Conservation (phyloP, 2,797 vertebrate genomes). For the Eleutherodactylus coqui region DNA sequence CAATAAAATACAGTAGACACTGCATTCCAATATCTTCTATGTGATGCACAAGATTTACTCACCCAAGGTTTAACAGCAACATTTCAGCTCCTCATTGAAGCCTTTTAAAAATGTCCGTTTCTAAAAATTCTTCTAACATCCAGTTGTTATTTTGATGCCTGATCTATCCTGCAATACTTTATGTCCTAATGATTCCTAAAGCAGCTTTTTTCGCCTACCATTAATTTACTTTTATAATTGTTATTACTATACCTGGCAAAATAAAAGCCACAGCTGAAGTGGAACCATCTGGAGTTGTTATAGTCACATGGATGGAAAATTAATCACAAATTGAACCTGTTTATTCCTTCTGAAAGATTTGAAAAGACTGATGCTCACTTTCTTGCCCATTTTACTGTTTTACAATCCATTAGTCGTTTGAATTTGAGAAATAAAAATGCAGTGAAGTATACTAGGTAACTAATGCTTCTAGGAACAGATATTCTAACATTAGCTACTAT, state of each 20-base stretch:
- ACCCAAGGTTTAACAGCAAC: too few relatives aligned
- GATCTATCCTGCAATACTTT: neutral
- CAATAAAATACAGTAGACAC: too few relatives aligned
- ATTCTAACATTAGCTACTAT: conserved; percentile 40
- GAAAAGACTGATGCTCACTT: conserved; percentile 23
- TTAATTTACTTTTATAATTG: conserved; percentile 12
- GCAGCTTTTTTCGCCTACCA: neutral
- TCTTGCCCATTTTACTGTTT: neutral
- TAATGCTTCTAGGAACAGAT: conserved; percentile 29
- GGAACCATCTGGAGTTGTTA: conserved; percentile 27
- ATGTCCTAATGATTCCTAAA: neutral
- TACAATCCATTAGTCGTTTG: conserved; percentile 26
- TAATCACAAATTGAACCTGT: conserved; percentile 16
- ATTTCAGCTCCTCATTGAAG: too few relatives aligned
- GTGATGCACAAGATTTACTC: too few relatives aligned
- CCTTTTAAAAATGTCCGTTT: too few relatives aligned
- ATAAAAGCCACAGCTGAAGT: neutral
- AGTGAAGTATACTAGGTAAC: conserved; percentile 4
- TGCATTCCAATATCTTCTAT: too few relatives aligned
- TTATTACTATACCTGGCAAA: neutral
- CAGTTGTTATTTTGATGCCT: neutral
- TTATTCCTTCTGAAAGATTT: neutral
- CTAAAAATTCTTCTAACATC: too few relatives aligned
- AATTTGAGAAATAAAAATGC: conserved; percentile 1
- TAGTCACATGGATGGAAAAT: conserved; percentile 19